Conservation (phyloP, 2,797 vertebrate species). For the Eptatretus atami region DNA sequence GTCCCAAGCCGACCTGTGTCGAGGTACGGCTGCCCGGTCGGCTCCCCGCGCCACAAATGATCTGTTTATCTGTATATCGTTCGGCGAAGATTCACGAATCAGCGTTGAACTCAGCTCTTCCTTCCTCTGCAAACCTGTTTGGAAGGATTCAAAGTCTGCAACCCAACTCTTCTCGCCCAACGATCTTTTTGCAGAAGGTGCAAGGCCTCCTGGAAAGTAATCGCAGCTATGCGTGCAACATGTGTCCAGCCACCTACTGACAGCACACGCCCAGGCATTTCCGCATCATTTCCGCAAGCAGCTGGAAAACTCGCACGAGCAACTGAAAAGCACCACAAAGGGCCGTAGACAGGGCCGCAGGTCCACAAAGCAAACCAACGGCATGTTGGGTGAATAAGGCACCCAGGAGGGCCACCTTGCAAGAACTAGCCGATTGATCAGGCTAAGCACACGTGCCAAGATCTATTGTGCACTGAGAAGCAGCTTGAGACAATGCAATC, state of each 20-base stretch:
- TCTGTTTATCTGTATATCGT: too few species aligned
- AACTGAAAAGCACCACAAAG: slow-evolving; percentile 47
- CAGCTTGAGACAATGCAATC: slow-evolving; percentile 42
- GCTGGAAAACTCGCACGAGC: slow-evolving; percentile 41
- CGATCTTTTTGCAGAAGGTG: slow-evolving; percentile 7
- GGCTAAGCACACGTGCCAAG: slow-evolving; percentile 28
- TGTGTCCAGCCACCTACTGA: slow-evolving; percentile 29
- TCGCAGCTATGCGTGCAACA: slow-evolving; percentile 29
- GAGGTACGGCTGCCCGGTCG: too few species aligned
- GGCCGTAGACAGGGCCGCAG: slow-evolving; percentile 31
- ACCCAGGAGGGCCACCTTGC: slow-evolving; percentile 31
- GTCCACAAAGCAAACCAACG: slow-evolving; percentile 50
- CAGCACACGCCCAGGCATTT: slow-evolving; percentile 16
- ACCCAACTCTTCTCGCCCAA: too few species aligned
- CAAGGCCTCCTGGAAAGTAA: slow-evolving; percentile 25
- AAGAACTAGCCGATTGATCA: slow-evolving; percentile 23
- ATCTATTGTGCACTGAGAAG: slow-evolving; percentile 41
- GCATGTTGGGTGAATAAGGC: slow-evolving; percentile 74
- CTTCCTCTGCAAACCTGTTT: too few species aligned
- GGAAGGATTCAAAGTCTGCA: too few species aligned
- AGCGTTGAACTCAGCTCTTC: too few species aligned
- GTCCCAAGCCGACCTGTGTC: too few species aligned
- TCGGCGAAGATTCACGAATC: too few species aligned
- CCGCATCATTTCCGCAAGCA: slow-evolving; percentile 37
- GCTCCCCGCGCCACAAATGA: too few species aligned